phyloP scores from a whole-genome alignment of 2,797 vertebrate genomes.

The Gambusia yucatana region DNA sequence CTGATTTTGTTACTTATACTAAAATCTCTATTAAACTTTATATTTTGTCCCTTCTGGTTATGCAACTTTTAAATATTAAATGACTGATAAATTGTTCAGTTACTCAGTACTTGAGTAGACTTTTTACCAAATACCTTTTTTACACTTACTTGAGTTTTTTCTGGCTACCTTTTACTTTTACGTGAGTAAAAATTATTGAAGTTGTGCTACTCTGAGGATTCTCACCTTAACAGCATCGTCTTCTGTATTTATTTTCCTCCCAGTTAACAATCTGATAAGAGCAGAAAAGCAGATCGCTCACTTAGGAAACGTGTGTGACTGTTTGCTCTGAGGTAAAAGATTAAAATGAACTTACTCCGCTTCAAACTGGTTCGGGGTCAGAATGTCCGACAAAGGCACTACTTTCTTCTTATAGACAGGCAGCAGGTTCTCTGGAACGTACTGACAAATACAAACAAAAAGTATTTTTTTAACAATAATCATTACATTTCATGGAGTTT shows the following conservation, averaged over 20 bases:
- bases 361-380: conserved; percentile 98
- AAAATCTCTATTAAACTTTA: too few relatives aligned
- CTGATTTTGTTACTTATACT: too few relatives aligned
- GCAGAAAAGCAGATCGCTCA: not conserved
- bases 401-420: conserved; percentile 93
- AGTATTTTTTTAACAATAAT: not conserved
- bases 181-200: too few relatives aligned
- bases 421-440: conserved; percentile 91
- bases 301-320: not conserved
- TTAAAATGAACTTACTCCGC: conserved; percentile 89
- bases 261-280: conserved; percentile 86
- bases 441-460: conserved; percentile 75
- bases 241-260: conserved; percentile 88
- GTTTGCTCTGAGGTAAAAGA: not conserved
- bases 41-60: too few relatives aligned
- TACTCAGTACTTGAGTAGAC: too few relatives aligned
- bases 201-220: not conserved
- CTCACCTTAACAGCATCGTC: conserved; percentile 90
- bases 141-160: too few relatives aligned
- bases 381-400: conserved; percentile 92
- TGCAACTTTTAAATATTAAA: too few relatives aligned
- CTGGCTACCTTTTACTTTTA: too few relatives aligned
- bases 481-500: too few relatives aligned
- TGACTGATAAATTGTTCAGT: too few relatives aligned
- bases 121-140: too few relatives aligned